phyloP scores from a whole-genome alignment of 2,888 invertebrate species.

The Erebia ligea region DNA sequence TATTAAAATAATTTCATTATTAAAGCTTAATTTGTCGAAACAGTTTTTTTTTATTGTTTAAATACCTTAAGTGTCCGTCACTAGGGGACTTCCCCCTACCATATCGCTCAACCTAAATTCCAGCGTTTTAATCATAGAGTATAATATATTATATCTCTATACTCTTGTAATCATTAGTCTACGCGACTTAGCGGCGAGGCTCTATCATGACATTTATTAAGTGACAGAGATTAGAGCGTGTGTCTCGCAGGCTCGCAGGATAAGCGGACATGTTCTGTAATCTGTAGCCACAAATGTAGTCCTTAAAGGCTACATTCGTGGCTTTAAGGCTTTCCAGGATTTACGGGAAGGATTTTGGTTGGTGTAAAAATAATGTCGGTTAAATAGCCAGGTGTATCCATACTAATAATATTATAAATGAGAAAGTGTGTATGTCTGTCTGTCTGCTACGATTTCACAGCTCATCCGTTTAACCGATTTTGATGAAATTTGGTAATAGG shows the following conservation, averaged over 20 bases:
- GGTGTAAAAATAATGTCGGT: no score
- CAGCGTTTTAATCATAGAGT: no score
- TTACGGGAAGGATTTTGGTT: no score
- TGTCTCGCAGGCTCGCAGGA: neutral
- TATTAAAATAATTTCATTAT: neutral
- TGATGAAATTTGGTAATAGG: no score
- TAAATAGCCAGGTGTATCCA: no score
- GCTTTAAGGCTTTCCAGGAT: no score
- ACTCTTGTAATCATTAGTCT: conserved; percentile 6
- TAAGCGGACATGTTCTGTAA: neutral
- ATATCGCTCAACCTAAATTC: no score
- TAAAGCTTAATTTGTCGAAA: neutral
- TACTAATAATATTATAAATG: no score
- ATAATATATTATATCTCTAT: no score
- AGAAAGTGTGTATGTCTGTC: no score
- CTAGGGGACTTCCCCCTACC: neutral
- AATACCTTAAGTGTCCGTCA: neutral
- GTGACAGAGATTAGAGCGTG: conserved; percentile 6
- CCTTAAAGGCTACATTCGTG: neutral
- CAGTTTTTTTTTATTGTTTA: neutral
- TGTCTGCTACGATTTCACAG: no score
- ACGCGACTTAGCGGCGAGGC: neutral
- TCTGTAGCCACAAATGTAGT: neutral
- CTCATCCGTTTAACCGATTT: no score
- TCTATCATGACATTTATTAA: conserved; percentile 17